Evolutionary conservation across 2,113 vertebrate species (phyloP).

Genomic region (Chloropsis hardwickii): DNA sequence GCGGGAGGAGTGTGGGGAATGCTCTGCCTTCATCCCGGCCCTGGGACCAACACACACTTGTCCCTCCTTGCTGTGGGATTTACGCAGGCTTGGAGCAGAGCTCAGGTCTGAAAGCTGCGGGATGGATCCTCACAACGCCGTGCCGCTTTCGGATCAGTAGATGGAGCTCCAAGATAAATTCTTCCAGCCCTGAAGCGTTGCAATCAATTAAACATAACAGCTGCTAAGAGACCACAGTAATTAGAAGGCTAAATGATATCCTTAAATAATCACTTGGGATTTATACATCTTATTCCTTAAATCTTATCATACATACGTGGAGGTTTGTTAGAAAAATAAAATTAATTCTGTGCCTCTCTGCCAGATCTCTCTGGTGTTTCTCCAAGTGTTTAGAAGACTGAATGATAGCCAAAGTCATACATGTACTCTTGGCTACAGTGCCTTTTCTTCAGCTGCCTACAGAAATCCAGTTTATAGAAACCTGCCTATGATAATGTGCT

Average conservation of each 20-base stretch:
- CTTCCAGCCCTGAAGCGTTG: neutral
- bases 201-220: neutral
- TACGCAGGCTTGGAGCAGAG: neutral
- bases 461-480: neutral
- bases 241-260: constrained; percentile 31
- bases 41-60: neutral
- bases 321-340: neutral
- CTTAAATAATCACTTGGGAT: constrained; percentile 43
- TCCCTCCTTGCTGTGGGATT: neutral
- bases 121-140: neutral
- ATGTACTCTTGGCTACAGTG: neutral
- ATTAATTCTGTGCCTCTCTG: neutral
- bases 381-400: neutral
- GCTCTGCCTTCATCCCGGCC: neutral
- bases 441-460: neutral
- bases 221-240: neutral
- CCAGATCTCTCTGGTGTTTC: neutral
- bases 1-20: neutral
- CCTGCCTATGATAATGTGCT: neutral
- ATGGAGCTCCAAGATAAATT: constrained; percentile 61
- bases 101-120: neutral
- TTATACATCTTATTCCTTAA: constrained; percentile 30
- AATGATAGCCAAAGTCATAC: neutral
- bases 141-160: constrained; percentile 9
- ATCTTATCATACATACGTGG: neutral